Evolutionary conservation across 2,797 vertebrate species (phyloP), one percentile per base, ranked within the genome.

Genomic region (Carcharodon carcharias): DNA sequence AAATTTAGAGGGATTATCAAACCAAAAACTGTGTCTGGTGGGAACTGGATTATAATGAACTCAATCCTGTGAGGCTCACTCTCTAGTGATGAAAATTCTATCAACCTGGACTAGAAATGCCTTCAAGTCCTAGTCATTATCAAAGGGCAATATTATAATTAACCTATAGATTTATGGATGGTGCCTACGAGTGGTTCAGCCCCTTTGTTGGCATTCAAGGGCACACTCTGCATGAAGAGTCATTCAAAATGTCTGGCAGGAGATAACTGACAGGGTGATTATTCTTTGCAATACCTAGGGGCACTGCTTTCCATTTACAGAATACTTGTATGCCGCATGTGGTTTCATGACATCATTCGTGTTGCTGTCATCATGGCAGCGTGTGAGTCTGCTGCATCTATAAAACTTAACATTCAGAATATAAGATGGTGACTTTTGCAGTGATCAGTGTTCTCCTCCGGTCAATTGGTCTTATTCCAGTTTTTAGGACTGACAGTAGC

Each of bases 1-100:
- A 23, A 50, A 85, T 85, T 85, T 21, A 85, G 40, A 85, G 40
- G 82, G 40, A 21, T 85, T 50, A 50, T 85, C 82, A 85, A 85
- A 85, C 82, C 21, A 50, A 5, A 40, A 50, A 23, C 82, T 50
- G 82, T 50, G 45, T 85, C 82, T 3, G 50, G 45, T 7, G 21
- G 40, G 82, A 85, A 26, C 82, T 85, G 40, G 82, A 85, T 85
- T 50, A 85, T 85, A 85, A 45, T 85, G 82, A 85, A 58, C 89
- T 92, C 56, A 92, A 31, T 18, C 8, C 18, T 50, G 45, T 8
- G 45, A 50, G 11, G 45, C 82, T 85, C 50, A 85, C 35, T 92
- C 89, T 92, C 14, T n/a, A 92, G 31, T 16, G 58, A 16, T 4
- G 56, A 88, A 58, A 92, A 92, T 61, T 35, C 89, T 35, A n/a